Conservation (phyloP, 2,113 vertebrate species). For the Callithrix jacchus region DNA sequence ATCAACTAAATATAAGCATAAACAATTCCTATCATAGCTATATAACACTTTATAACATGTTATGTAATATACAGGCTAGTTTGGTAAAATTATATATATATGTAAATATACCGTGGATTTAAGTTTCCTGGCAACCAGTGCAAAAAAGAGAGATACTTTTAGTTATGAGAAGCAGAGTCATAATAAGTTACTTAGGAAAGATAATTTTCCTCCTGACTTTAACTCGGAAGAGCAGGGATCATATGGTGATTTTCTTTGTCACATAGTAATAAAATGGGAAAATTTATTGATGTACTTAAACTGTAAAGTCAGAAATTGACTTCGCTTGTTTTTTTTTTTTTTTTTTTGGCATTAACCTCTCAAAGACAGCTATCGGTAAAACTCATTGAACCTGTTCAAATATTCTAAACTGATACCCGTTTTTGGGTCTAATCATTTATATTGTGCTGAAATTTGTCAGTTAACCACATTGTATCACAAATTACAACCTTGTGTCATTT, state of each 20-base stretch:
- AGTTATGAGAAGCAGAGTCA: background rate
- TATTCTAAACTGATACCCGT: background rate
- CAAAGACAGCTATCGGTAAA: background rate
- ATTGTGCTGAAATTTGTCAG: background rate
- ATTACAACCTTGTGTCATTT: background rate
- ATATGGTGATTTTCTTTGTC: background rate
- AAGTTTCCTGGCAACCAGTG: background rate
- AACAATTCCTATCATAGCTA: background rate
- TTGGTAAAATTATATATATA: background rate
- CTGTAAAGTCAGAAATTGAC: background rate
- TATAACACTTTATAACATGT: background rate
- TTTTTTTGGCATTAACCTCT: background rate
- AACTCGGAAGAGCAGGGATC: background rate
- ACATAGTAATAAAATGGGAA: background rate
- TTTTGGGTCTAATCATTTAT: constrained; percentile 1
- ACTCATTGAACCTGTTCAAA: background rate
- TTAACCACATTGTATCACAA: background rate
- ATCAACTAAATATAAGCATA: background rate
- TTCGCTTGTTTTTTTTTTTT: background rate
- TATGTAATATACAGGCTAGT: background rate
- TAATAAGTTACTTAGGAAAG: background rate
- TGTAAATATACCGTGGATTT: background rate
- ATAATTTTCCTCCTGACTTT: background rate
- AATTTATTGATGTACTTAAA: background rate
- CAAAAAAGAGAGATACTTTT: background rate